Conservation (phyloP, 2,888 invertebrate genomes). For the Alsophila aescularia region DNA sequence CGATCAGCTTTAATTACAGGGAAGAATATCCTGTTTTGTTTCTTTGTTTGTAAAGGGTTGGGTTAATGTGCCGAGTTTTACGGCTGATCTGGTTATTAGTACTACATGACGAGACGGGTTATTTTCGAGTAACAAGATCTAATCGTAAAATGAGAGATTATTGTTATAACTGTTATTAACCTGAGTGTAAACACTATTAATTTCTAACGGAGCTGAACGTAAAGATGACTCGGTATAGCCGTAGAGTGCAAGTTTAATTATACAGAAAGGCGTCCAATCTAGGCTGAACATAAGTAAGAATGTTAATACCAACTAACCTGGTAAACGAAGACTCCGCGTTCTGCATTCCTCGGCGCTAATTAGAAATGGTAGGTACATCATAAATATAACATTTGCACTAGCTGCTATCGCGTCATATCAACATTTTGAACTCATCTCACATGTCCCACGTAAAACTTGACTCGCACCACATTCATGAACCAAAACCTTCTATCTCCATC, state of each 20-base stretch:
- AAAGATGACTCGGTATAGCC: too few relatives aligned
- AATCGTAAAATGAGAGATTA: neutral
- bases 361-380: neutral
- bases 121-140: neutral
- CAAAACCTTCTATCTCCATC: constrained; percentile 43
- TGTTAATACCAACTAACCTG: constrained; percentile 5
- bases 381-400: neutral
- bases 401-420: neutral
- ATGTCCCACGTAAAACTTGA: constrained; percentile 8
- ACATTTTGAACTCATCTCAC: constrained; percentile 6
- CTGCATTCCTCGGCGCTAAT: neutral
- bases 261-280: constrained; percentile 1
- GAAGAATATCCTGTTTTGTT: constrained; percentile 20
- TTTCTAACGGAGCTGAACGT: too few relatives aligned
- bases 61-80: constrained; percentile 22
- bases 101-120: neutral
- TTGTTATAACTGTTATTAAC: neutral
- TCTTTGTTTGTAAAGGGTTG: constrained; percentile 17
- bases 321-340: neutral
- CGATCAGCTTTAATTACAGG: constrained; percentile 50
- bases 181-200: too few relatives aligned
- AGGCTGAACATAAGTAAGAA: constrained; percentile 2
- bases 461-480: constrained; percentile 30
- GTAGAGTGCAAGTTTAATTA: constrained; percentile 12
- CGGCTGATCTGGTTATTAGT: constrained; percentile 22